Conservation (phyloP, 2,797 vertebrate genomes). For the Eulemur coronatus region DNA sequence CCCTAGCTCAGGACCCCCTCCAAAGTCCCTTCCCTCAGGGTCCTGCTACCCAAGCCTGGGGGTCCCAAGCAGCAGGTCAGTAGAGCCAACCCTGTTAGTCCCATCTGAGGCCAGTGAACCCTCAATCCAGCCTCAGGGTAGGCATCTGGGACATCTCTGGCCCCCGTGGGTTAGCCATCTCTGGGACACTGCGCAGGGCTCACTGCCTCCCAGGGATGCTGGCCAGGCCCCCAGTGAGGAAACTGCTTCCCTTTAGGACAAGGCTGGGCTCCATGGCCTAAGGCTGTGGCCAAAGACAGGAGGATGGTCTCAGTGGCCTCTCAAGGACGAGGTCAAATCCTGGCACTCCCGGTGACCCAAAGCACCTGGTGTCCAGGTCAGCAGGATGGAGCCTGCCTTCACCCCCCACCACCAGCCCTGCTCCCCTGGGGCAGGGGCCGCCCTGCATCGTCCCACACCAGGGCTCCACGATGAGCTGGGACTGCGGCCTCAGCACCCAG, state of each 20-base stretch:
- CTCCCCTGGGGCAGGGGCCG: accelerated
- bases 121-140: neutral
- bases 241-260: neutral
- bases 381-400: neutral
- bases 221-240: neutral
- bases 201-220: neutral
- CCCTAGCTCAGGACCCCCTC: neutral
- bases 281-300: neutral
- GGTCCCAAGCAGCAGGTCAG: neutral
- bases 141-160: accelerated
- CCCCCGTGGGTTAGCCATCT: neutral
- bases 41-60: accelerated
- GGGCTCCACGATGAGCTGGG: neutral
- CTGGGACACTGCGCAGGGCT: neutral
- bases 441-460: accelerated
- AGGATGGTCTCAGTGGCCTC: neutral
- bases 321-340: neutral
- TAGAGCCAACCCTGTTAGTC: neutral
- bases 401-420: accelerated
- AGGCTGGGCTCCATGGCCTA: neutral
- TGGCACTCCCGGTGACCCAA: neutral
- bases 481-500: neutral
- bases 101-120: neutral
- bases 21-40: neutral
- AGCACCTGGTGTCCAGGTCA: neutral